Conservation (phyloP, 2,797 vertebrate species). For the Epinephelus awoara region DNA sequence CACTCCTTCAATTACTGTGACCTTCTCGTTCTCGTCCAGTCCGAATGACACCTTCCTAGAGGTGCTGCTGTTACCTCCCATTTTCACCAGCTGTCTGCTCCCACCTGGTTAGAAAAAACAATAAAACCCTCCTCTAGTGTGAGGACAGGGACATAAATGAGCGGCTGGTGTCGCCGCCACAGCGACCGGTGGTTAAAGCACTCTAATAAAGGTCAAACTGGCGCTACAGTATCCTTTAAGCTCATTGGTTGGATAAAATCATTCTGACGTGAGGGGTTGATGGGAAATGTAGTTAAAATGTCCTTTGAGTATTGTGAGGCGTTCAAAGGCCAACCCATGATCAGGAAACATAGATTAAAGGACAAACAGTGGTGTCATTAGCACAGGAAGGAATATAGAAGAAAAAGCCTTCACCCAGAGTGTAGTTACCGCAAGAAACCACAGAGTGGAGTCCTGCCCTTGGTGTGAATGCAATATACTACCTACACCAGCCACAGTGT, state of each 20-base stretch:
- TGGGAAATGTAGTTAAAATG: constrained; percentile 79
- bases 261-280: background rate
- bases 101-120: background rate
- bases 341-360: rapidly evolving
- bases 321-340: background rate
- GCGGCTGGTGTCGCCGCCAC: constrained; percentile 43
- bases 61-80: constrained; percentile 90
- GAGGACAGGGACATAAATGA: constrained; percentile 26
- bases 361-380: background rate
- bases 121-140: background rate
- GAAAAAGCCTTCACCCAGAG: background rate
- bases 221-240: constrained; percentile 63
- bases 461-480: background rate
- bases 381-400: background rate
- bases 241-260: constrained; percentile 71
- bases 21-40: constrained; percentile 91
- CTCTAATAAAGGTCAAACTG: constrained; percentile 79
- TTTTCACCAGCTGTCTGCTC: constrained; percentile 50
- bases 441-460: background rate
- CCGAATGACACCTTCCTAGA: constrained; percentile 91
- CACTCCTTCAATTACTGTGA: constrained; percentile 94
- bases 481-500: background rate
- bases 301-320: rapidly evolving
- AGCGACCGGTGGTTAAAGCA: constrained; percentile 42
- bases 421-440: constrained; percentile 3